Evolutionary conservation across 2,113 vertebrate species (phyloP).

Genomic region (Nyctereutes procyonoides): DNA sequence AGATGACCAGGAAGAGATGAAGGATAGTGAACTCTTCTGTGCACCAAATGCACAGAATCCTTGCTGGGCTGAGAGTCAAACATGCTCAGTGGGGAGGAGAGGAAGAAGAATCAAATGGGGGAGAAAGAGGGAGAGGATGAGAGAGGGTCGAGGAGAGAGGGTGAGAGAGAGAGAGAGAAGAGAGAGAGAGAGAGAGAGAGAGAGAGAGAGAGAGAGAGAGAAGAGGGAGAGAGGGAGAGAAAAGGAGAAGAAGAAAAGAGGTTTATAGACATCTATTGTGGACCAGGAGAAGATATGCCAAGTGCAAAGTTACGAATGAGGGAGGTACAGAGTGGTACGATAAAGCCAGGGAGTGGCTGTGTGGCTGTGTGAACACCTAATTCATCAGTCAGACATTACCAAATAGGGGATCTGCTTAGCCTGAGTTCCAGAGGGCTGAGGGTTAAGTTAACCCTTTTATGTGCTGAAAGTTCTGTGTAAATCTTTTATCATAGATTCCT

Average conservation of each 20-base stretch:
- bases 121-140: too few species aligned
- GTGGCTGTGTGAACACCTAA: neutral
- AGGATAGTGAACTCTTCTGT: neutral
- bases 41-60: neutral
- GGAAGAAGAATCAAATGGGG: neutral
- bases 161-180: neutral
- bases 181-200: neutral
- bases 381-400: neutral
- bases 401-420: neutral
- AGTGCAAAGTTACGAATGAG: neutral
- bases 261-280: neutral
- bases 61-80: neutral
- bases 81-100: neutral
- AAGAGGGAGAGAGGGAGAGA: neutral
- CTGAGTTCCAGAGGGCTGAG: neutral
- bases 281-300: neutral
- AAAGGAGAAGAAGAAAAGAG: too few species aligned
- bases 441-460: neutral
- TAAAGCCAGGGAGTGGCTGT: neutral
- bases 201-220: neutral
- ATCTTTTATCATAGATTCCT: neutral
- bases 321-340: rapidly evolving
- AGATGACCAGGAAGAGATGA: neutral
- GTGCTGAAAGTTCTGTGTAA: neutral
- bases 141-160: too few species aligned